Conservation (phyloP, 92 coral and sea anemone species). For the Palythoa grandis region DNA sequence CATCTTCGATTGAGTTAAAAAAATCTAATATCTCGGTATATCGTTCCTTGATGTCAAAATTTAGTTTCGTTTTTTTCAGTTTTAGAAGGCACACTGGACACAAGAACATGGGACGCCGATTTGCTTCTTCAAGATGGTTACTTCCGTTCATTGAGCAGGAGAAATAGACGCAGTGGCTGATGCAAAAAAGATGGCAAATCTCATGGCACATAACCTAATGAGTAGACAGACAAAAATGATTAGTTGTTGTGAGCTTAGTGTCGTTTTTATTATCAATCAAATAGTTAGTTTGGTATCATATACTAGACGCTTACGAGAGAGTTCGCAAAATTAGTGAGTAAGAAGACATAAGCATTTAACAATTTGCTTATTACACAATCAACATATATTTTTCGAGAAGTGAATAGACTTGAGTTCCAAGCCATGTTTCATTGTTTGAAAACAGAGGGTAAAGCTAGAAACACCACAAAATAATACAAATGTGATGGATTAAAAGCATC, state of each 20-base stretch:
- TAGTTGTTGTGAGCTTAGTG: not conserved
- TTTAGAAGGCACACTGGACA: slow-evolving; percentile 63
- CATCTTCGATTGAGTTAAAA: slow-evolving; percentile 50
- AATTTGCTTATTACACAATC: too few relatives aligned
- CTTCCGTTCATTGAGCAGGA: slow-evolving; percentile 66
- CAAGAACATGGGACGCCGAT: slow-evolving; percentile 54
- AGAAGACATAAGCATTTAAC: too few relatives aligned
- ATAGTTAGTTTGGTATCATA: too few relatives aligned
- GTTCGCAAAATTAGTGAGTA: too few relatives aligned
- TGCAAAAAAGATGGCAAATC: slow-evolving; percentile 56
- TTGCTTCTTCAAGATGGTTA: slow-evolving; percentile 54
- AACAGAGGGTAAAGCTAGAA: too few relatives aligned
- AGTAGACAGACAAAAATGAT: not conserved
- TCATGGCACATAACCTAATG: slow-evolving; percentile 66
- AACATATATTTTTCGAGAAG: too few relatives aligned
- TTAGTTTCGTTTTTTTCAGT: slow-evolving; percentile 34
- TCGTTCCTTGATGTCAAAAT: slow-evolving; percentile 53
- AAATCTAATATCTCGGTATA: slow-evolving; percentile 53
- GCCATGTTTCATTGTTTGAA: too few relatives aligned
- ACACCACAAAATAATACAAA: too few relatives aligned
- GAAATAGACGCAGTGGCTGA: slow-evolving; percentile 56
- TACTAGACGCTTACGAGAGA: too few relatives aligned
- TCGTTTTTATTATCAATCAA: too few relatives aligned
- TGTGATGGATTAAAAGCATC: too few relatives aligned
- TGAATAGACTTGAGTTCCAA: too few relatives aligned